phyloP scores from a whole-genome alignment of 2,797 vertebrate genomes.

The Schizopygopsis malacanthus region DNA sequence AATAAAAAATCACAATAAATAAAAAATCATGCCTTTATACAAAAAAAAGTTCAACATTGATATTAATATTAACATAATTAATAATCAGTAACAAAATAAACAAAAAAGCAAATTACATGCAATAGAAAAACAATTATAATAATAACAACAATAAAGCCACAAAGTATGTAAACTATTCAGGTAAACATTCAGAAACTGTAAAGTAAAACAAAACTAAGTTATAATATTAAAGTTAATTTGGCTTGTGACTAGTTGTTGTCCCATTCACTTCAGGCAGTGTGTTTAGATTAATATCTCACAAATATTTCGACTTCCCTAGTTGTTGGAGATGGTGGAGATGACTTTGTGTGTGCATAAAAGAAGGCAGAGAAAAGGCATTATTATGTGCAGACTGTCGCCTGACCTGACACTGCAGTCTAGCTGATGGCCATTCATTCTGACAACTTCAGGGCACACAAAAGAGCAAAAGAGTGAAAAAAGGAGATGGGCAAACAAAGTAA shows the following conservation, averaged over 20 bases:
- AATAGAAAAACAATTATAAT: neutral
- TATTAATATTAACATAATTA: neutral
- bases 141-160: no score
- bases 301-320: no score
- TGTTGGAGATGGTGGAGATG: neutral
- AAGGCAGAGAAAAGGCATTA: neutral
- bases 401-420: neutral
- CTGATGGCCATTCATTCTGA: neutral
- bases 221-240: neutral
- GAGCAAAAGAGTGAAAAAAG: conserved; percentile 20
- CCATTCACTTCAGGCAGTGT: neutral
- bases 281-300: neutral
- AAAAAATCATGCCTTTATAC: no score
- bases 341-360: neutral
- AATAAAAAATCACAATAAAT: no score
- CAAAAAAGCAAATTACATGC: no score
- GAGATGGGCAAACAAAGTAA: conserved; percentile 32
- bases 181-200: neutral
- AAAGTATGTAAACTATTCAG: neutral
- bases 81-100: neutral
- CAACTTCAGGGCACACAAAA: conserved; percentile 27
- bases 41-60: no score
- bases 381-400: neutral
- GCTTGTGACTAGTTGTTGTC: neutral
- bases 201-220: neutral